Conservation (phyloP, 2,113 vertebrate genomes). For the Chloebia gouldiae region DNA sequence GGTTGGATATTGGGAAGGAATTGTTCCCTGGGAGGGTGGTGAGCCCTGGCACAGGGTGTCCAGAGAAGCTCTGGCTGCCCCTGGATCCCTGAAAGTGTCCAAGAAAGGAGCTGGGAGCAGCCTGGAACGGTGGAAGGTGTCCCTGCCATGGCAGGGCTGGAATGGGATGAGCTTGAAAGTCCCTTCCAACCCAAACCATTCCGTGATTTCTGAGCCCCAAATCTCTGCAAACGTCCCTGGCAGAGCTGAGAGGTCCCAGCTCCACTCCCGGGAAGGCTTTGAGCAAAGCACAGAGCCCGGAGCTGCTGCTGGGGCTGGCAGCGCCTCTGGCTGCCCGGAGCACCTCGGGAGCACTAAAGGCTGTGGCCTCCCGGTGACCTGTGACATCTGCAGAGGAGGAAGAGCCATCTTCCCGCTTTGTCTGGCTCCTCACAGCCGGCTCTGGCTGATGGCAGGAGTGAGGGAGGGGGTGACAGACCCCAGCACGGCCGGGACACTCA, state of each 20-base stretch:
- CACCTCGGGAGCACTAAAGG: rapidly evolving
- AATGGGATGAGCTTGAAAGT: neutral
- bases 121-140: no score
- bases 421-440: neutral
- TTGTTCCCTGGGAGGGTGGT: rapidly evolving
- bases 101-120: neutral
- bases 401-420: neutral
- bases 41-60: neutral
- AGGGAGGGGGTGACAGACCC: neutral
- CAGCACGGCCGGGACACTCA: rapidly evolving
- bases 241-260: neutral
- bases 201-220: neutral
- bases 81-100: neutral
- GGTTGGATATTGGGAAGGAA: neutral
- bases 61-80: neutral
- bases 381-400: neutral
- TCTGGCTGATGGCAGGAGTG: neutral
- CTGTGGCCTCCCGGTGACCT: neutral
- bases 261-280: neutral
- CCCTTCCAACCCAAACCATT: neutral
- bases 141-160: no score
- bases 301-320: neutral
- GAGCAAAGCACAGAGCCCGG: neutral
- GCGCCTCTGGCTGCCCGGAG: rapidly evolving
- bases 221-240: neutral